Conservation (phyloP, 2,113 vertebrate species). For the pig (Sus scrofa) region T2T-Sscrofa CM000815.6:124739001-124739500, state of each 20-base stretch:
- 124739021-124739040: neutral
- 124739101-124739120: neutral
- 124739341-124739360: neutral
- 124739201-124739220: constrained; percentile 54
- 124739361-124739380: neutral
- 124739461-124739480: neutral
- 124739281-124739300: neutral
- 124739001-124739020: neutral
- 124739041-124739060: neutral
- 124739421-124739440: neutral
- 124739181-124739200: neutral
- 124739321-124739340: neutral
- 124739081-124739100: neutral
- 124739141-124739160: neutral
- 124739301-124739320: neutral
- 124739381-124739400: neutral
- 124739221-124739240: constrained; percentile 82
- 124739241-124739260: constrained; percentile 84
- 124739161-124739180: constrained; percentile 67
- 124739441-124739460: neutral
- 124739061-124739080: neutral
- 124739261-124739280: constrained; percentile 70
- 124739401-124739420: neutral
- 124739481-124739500: constrained; percentile 9
- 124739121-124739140: neutral